Base-by-base conservation (phyloP, 2,797 vertebrate species). In the Leucoraja ocellata region DNA sequence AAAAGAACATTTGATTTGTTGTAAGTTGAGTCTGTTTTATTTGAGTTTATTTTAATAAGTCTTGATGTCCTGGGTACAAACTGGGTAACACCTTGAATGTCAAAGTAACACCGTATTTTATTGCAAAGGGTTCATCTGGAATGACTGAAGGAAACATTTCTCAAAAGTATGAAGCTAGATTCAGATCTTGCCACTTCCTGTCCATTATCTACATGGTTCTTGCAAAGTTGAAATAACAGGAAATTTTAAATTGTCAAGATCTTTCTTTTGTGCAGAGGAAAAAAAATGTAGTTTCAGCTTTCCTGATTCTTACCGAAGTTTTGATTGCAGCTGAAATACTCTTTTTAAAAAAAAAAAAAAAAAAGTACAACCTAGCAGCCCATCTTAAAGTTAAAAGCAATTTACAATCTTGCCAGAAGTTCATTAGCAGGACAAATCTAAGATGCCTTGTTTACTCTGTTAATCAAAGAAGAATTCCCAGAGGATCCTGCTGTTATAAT, bases 161-260 rank as follows among this genome's bases (percentile, higher is more conserved):
- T 5, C 46, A 54, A 54, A 14, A 25, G 32, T 46, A 46, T 73
- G 68, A 23, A 91, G 90, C 39, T 28, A 74, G 21, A 11, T 46
- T 28, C 68, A 46, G 32, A 23, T 74, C 90, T 74, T 16, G 18
- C 54, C 25, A 91, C 39, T 91, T 91, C 90, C 90, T 91, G 71
- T 23, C 32, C 21, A 74, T 91, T 91, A 68, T 36, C 65, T 68
- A 68, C 16, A 32, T 68, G 63, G n/a, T 46, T 91, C 90, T 91
- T 32, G 21, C 39, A 74, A 74, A 74, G 36, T 54, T 13, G 90
- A 73, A 54, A n/a, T 68, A 91, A 91, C 90, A 91, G 90, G 90
- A 91, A 73, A 32, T 54, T 74, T 74, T 21, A 91, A 74, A 4
- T 91, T 16, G 63, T 18, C 83, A 65, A 18, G 28, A 65, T 88